phyloP scores from a whole-genome alignment of 2,113 vertebrate genomes.

The Coracopsis vasa region DNA sequence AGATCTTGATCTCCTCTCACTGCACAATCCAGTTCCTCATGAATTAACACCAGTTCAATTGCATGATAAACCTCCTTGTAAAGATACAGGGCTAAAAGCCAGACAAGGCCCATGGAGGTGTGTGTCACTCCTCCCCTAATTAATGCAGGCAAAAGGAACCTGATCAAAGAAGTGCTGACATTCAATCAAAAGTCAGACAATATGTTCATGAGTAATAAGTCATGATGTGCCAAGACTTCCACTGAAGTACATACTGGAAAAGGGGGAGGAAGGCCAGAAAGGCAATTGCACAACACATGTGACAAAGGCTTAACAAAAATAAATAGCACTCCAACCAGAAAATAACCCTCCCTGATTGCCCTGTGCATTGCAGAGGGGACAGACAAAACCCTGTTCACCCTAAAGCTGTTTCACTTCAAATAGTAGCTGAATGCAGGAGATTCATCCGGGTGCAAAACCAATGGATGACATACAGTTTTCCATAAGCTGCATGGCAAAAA shows the following conservation, averaged over 20 bases:
- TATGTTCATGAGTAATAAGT: constrained; percentile 35
- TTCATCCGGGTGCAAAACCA: neutral
- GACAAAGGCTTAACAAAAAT: neutral
- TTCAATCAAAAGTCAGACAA: constrained; percentile 38
- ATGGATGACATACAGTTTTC: neutral
- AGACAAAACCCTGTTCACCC: rapidly evolving
- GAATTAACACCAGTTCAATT: neutral
- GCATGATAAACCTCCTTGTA: neutral
- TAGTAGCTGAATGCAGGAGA: neutral
- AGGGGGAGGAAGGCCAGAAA: neutral
- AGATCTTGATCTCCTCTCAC: neutral
- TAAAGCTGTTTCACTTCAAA: neutral
- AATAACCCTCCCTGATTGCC: neutral
- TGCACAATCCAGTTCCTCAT: neutral
- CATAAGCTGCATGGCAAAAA: neutral
- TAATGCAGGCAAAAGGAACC: constrained; percentile 4
- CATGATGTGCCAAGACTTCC: constrained; percentile 19
- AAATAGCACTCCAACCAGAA: neutral
- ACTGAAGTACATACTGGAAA: constrained; percentile 3
- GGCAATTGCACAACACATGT: constrained; percentile 23
- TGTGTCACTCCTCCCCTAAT: constrained; percentile 22
- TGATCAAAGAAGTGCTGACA: constrained; percentile 51
- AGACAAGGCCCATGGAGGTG: neutral
- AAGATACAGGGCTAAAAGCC: neutral
- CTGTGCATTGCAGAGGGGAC: neutral